Conservation (phyloP, 2,888 invertebrate species). For the Archips xylosteana region DNA sequence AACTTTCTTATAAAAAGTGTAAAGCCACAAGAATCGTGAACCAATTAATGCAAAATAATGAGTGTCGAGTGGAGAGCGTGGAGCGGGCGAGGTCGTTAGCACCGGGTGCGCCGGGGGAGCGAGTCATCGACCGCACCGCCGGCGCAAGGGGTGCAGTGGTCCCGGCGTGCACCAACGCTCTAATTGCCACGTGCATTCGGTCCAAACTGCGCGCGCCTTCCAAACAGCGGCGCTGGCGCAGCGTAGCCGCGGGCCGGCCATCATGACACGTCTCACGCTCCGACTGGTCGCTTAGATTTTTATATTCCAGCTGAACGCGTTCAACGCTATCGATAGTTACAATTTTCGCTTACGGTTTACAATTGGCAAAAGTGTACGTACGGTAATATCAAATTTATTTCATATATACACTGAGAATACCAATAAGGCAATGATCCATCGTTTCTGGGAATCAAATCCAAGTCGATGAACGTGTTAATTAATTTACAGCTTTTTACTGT, state of each 20-base stretch:
- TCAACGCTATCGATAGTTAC: slow-evolving; percentile 16
- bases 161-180: slow-evolving; percentile 48
- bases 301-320: slow-evolving; percentile 28
- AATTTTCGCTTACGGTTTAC: not conserved
- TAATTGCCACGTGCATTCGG: slow-evolving; percentile 29
- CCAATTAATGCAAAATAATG: slow-evolving; percentile 61
- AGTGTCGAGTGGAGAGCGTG: slow-evolving; percentile 62
- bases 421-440: not conserved
- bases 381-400: no score
- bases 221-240: slow-evolving; percentile 31
- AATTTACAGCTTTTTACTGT: not conserved
- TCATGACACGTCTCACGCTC: slow-evolving; percentile 27
- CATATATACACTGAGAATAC: no score
- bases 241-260: slow-evolving; percentile 25
- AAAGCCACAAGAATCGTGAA: slow-evolving; percentile 47
- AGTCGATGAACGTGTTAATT: not conserved
- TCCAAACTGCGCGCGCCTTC: slow-evolving; percentile 31
- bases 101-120: slow-evolving; percentile 64
- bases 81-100: slow-evolving; percentile 70
- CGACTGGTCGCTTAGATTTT: slow-evolving; percentile 23
- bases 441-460: not conserved
- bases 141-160: slow-evolving; percentile 50
- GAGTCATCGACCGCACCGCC: slow-evolving; percentile 78
- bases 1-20: slow-evolving; percentile 17
- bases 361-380: not conserved